Evolutionary conservation across 1,140 invertebrate genomes (phyloP).

Genomic region (Prorops nasuta): DNA sequence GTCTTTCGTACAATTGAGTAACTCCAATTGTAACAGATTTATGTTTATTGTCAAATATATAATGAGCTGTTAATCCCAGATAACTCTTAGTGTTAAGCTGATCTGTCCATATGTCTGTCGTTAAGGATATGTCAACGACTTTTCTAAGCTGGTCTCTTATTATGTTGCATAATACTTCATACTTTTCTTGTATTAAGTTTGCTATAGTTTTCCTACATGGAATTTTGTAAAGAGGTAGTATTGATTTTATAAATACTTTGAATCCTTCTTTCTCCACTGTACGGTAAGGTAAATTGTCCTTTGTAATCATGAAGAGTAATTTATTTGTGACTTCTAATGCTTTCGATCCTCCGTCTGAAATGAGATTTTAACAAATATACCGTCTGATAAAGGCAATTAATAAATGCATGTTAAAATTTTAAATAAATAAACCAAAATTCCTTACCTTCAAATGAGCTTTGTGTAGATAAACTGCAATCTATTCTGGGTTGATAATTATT

Average conservation of each 20-base stretch:
- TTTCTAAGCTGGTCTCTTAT: neutral
- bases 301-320: slow-evolving; percentile 14
- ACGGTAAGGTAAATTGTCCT: slow-evolving; percentile 6
- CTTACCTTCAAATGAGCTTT: too few species aligned
- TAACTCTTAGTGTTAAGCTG: neutral
- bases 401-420: too few species aligned
- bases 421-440: too few species aligned
- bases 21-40: neutral
- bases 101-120: slow-evolving; percentile 7
- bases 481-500: too few species aligned
- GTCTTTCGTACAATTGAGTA: slow-evolving; percentile 3
- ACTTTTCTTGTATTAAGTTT: neutral
- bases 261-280: slow-evolving; percentile 11
- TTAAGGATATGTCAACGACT: neutral
- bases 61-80: slow-evolving; percentile 6
- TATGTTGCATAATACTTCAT: neutral
- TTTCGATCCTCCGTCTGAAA: too few species aligned
- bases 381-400: too few species aligned
- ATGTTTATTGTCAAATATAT: neutral
- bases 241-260: slow-evolving; percentile 6
- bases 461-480: too few species aligned
- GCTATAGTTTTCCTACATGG: slow-evolving; percentile 2
- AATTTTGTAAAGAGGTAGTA: slow-evolving; percentile 4
- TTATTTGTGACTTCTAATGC: too few species aligned
- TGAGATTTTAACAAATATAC: too few species aligned